Percentiles rank a stretch among this genome's conserved stretches.
Evolutionary conservation across 2,888 invertebrate species (phyloP).

Genomic region (Nudaria mundana): DNA sequence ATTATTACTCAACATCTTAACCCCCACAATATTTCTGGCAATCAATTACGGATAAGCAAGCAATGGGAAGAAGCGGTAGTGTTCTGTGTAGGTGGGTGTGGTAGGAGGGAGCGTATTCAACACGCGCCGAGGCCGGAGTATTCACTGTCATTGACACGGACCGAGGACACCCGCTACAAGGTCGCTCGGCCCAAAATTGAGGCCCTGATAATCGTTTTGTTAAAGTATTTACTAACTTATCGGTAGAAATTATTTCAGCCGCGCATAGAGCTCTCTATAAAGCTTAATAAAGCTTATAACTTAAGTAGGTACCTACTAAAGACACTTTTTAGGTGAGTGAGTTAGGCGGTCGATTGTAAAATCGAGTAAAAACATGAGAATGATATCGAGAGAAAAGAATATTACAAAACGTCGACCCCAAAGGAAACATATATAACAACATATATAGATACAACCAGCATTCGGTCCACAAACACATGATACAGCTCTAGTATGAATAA

Average conservation of each 20-base stretch:
- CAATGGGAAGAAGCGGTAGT: constrained; percentile 28
- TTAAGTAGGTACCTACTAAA: no score
- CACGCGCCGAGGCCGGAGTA: constrained; percentile 51
- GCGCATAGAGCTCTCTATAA: constrained; percentile 6
- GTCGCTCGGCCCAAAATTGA: constrained; percentile 56
- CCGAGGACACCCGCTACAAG: constrained; percentile 69
- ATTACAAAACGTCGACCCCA: no score
- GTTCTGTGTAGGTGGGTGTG: constrained; percentile 13
- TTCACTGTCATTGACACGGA: constrained; percentile 72
- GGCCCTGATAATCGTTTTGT: constrained; percentile 38
- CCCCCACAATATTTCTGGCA: constrained; percentile 57
- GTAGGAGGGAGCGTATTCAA: constrained; percentile 36
- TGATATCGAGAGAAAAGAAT: no score
- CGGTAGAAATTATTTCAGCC: constrained; percentile 30
- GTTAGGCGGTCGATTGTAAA: no score
- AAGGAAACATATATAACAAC: no score
- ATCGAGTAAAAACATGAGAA: no score
- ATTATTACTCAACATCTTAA: no score
- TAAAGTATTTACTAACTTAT: constrained; percentile 29
- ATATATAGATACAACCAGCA: no score
- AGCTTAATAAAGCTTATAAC: no score
- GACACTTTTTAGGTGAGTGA: no score
- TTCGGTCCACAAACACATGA: no score
- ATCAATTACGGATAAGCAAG: constrained; percentile 32
- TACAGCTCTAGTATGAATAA: no score